Evolutionary conservation across 2,888 invertebrate genomes (phyloP), one percentile per base, ranked within the genome.

Genomic region (Petrolisthes cinctipes): DNA sequence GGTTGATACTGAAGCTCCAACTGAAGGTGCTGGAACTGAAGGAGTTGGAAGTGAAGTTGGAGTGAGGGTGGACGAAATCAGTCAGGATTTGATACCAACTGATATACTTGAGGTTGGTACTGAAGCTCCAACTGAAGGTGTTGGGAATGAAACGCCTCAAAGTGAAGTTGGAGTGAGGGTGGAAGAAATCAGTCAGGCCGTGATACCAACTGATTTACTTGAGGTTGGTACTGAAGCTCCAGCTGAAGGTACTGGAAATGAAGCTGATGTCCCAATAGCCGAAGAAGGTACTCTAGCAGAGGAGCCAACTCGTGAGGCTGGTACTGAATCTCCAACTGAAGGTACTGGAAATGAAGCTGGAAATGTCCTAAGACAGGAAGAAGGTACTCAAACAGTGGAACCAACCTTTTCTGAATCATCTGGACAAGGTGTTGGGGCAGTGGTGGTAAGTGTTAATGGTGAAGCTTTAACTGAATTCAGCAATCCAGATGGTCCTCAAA

Each of bases 381-480:
- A 37, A 37, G 37, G 2, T 37, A 37, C 2, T 37, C 37, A 37
- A 37, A 37, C 37, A 37, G 1, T 0, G 37, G 37, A 0, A 0
- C 37, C 37, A 37, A 37, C 2, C 37, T 37, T 37, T 37, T 37
- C 37, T 37, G 37, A 37, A 37, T 37, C 2, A 37, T 37, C 37
- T 37, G 37, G 2, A 37, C 37, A 37, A 37, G 37, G 37, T 20
- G 56, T 20, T 14, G 86, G 86, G 11, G 11, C 83, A 14, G 53
- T 86, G 23, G 57, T 51, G 14, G 83, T 86, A 53, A 86, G 83
- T 56, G 75, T 86, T 5, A 86, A 86, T 68, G 86, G 86, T 0
- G 54, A 86, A 5, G 54, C 68, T 7, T 53, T 56, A 17, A 54
- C 56, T 4, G 57, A 84, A 9, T n/a, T 53, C 51, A 7, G 71